Evolutionary conservation across 1,140 invertebrate species (phyloP), one percentile per base, ranked within the genome.

Genomic region (Cherax destructor): DNA sequence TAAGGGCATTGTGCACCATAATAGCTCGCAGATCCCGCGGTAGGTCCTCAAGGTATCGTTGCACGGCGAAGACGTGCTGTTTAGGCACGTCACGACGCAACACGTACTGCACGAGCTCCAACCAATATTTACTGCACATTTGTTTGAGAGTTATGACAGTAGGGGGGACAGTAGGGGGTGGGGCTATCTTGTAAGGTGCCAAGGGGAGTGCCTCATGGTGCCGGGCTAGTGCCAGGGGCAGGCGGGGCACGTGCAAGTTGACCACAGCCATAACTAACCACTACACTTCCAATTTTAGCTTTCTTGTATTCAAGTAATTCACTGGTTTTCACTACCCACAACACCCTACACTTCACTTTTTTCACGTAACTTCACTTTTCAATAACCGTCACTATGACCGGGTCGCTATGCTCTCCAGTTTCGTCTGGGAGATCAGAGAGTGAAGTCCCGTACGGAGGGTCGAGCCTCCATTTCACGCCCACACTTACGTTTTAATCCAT

Each of bases 51-150:
- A 93, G 78, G 76, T 86, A 93, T 41, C 91, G 74, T 59, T 93
- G 90, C 30, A 93, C 81, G 16, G 80, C 86, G 52, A 93, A 93
- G n/a, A 91, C 88, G n/a, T 87, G 86, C 21, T 76, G 59, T 59
- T 93, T 93, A 24, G 92, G 89, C n/a, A 91, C 47, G 76, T 93
- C 88, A n/a, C 90, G 85, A 30, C 90, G 91, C 21, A 93, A 69
- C 24, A 85, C 84, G 24, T 86, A 88, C 69, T 93, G 92, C 21
- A 93, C 91, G 21, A 78, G 84, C 65, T 93, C 92, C 61, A 93
- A 81, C 92, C 92, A 93, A 52, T 78, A 93, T 69, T 93, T 93
- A 65, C 88, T 79, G 86, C 92, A 93, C 92, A 93, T 93, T 10
- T 88, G 74, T 56, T 85, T 92, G 30, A 93, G 61, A 21, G 83